Percentiles rank a stretch among this genome's conserved stretches.
These are phyloP conservation scores for Elymnias hypermnestra DNA, from an alignment of 1,140 invertebrate genomes.

Conservation along the genomic window DNA sequence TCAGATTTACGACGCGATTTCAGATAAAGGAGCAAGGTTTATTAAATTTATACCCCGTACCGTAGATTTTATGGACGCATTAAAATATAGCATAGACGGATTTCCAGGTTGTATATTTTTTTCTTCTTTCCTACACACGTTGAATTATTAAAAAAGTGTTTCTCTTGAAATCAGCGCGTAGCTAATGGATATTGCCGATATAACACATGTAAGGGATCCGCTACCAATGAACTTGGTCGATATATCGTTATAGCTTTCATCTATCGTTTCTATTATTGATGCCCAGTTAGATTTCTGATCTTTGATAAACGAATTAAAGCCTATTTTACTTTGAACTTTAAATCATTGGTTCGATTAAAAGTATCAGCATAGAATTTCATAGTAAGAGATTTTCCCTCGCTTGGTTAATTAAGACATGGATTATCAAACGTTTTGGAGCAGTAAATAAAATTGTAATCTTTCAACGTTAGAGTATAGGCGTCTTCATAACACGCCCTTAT, in stretches of 20 bases:
- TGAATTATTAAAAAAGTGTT: conserved; percentile 19
- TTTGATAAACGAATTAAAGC: conserved; percentile 20
- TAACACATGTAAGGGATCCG: conserved; percentile 59
- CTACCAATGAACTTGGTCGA: conserved; percentile 38
- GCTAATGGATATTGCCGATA: conserved; percentile 61
- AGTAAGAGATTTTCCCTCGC: conserved; percentile 47
- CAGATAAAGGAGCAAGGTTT: conserved; percentile 31
- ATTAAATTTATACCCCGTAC: conserved; percentile 28
- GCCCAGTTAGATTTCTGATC: conserved; percentile 12
- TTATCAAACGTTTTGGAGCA: conserved; percentile 71
- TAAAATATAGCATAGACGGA: conserved; percentile 1
- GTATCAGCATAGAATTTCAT: conserved; percentile 23
- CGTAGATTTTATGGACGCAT: conserved; percentile 6
- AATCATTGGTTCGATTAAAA: conserved; percentile 14
- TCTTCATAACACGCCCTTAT: conserved; percentile 64
- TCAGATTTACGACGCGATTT: conserved; percentile 36
- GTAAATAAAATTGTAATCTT: conserved; percentile 74
- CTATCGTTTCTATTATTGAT: conserved; percentile 17
- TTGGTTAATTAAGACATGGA: conserved; percentile 74
- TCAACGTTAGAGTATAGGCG: conserved; percentile 56
- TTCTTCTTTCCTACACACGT: conserved; percentile 8
- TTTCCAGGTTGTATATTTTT: conserved; percentile 2
- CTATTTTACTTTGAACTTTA: conserved; percentile 19
- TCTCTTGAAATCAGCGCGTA: conserved; percentile 21
- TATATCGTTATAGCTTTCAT: conserved; percentile 22